Evolutionary conservation across 2,888 invertebrate genomes (phyloP), one percentile per base, ranked within the genome.

Genomic region (Petrophora chlorosata): DNA sequence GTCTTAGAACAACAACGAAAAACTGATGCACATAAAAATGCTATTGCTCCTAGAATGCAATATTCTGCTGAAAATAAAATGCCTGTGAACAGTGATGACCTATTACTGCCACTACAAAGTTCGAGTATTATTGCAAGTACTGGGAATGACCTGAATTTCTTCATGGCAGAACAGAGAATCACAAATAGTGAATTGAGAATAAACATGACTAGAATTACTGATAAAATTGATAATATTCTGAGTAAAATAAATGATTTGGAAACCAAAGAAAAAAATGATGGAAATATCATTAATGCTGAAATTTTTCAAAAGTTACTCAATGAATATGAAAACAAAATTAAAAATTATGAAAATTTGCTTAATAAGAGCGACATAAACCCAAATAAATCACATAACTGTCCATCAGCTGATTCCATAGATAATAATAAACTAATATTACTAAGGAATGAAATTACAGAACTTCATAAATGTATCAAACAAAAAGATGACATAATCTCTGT

Each of bases 321-420:
- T 32, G 88, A 88, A 65, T 89, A 88, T 82, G 88, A 89, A 68
- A 76, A 63, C 43, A 89, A 86, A 75, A 87, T 88, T 34, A 81
- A 77, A 61, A 45, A 53, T 3, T 86, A 86, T 73, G 85, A 87
- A 74, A 64, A 79, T n/a, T 52, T 81, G 34, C 61, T 86, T 40
- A 74, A 75, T 61, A 60, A 61, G 9, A 54, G 62, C 36, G 65
- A 67, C 52, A 63, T 50, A 41, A 42, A 50, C 30, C 54, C 50
- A 38, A 56, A n/a, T 47, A 49, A 42, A 12, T n/a, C 7, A 5
- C 22, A 29, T 2, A 12, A 33, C 22, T 3, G 3, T 23, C n/a
- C 47, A 26, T 16, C 29, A 22, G 28, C 16, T 46, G 34, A 19
- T 26, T 14, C 45, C 12, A 15, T 15, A 5, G 34, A 38, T 9